Conservation (phyloP, 53 echinoderm and acorn worm species). For the Hippasteria phrygiana region DNA sequence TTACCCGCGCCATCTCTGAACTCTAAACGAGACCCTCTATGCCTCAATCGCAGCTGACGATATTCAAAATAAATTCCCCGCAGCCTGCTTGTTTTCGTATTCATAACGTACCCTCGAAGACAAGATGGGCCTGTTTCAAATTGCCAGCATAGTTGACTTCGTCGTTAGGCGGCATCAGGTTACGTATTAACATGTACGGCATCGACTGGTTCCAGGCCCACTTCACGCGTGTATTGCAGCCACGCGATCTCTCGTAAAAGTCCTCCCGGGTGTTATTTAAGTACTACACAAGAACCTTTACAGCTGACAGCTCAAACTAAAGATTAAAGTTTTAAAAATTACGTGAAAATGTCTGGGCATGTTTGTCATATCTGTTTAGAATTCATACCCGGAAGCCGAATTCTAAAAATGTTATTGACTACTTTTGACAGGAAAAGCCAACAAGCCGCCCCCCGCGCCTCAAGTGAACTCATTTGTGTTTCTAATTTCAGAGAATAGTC, state of each 20-base stretch:
- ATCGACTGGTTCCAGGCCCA: constrained; percentile 22
- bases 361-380: too few relatives aligned
- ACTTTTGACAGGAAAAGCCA: too few relatives aligned
- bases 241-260: neutral
- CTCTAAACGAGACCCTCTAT: too few relatives aligned
- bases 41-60: neutral
- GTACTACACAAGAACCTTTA: neutral
- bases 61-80: neutral
- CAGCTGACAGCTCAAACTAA: too few relatives aligned
- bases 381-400: too few relatives aligned
- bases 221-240: neutral
- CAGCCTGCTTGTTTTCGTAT: neutral
- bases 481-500: too few relatives aligned
- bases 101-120: neutral
- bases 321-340: too few relatives aligned
- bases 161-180: neutral
- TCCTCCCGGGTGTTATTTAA: neutral
- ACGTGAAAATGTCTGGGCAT: too few relatives aligned
- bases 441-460: too few relatives aligned
- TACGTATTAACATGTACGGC: neutral
- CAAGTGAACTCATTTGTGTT: too few relatives aligned
- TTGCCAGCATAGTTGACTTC: neutral
- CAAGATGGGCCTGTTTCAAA: neutral
- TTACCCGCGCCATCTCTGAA: neutral
- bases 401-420: too few relatives aligned